Base-by-base conservation (phyloP, 2,888 invertebrate species). In the Portevinia maculata region DNA sequence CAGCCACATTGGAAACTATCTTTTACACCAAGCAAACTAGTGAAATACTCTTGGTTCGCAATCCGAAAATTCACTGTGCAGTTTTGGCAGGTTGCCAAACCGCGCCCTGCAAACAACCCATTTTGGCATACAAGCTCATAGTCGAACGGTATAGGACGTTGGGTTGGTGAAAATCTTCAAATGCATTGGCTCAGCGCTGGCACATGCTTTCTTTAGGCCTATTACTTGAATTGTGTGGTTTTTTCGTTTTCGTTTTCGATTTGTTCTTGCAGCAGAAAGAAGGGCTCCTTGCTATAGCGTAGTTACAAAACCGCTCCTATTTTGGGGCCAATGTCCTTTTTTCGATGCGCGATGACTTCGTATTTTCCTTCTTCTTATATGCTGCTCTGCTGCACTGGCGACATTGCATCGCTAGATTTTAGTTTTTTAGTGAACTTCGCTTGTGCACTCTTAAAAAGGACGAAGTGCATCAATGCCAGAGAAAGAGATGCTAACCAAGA, bases 171-270 rank as follows among this genome's bases (percentile, higher is more conserved):
- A 83, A 71, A 62, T 83, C 83, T 83, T 83, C 34, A 67, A 83
- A 83, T 78, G 67, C 83, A 83, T 83, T 83, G 83, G 83, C 71
- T 60, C 78, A 73, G 39, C 71, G 53, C 62, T 62, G 78, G 83
- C 83, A 83, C 83, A 83, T 83, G 83, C 83, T 78, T 83, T 78
- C 83, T 83, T 83, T 83, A 83, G 83, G 83, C 83, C 83, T 83
- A 83, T 30, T 32, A 67, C 52, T 65, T 65, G 62, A 75, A 81
- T 60, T 64, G 70, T 46, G 19, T 46, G 5, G 64, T 60, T 21
- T 53, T 57, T 34, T 46, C 48, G 34, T 28, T 55, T 19, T 21
- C 32, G 7, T 69, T 70, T 59, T 44, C 41, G 59, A 55, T 74
- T 64, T 55, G 30, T 65, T 74, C 48, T 55, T 9, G 11, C 3